Percentiles rank a stretch among this genome's conserved stretches.
These are phyloP conservation scores for Agrochola litura DNA, from an alignment of 2,888 invertebrate genomes.

Conservation along the genomic window DNA sequence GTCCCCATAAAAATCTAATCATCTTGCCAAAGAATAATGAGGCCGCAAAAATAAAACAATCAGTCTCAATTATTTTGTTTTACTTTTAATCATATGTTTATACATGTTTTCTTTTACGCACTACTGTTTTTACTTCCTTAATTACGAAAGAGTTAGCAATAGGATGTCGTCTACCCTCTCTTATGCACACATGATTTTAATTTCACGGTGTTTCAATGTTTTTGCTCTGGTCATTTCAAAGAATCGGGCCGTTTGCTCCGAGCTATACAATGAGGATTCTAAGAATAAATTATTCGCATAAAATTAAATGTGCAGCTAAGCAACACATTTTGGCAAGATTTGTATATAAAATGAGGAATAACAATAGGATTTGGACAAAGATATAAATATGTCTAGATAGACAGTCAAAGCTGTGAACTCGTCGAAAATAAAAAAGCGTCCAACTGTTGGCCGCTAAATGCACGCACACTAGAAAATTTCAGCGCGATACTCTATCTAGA, in stretches of 20 bases:
- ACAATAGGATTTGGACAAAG: constrained; percentile 10
- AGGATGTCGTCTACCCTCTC: constrained; percentile 36
- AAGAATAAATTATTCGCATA: constrained; percentile 59
- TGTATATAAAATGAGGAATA: constrained; percentile 15
- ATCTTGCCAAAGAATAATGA: constrained; percentile 39
- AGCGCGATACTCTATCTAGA: too few species aligned
- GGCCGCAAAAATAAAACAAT: constrained; percentile 56
- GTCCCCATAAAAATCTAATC: constrained; percentile 41
- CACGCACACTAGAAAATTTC: too few species aligned
- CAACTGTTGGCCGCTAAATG: too few species aligned
- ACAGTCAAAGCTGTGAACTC: too few species aligned
- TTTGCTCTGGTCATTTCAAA: constrained; percentile 58
- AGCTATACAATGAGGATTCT: constrained; percentile 61
- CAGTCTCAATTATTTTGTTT: constrained; percentile 49
- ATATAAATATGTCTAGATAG: too few species aligned
- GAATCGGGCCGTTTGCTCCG: constrained; percentile 58
- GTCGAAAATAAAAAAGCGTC: too few species aligned
- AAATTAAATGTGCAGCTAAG: constrained; percentile 24
- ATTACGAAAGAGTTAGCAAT: constrained; percentile 49
- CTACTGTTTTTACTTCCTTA: constrained; percentile 44
- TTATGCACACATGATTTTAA: constrained; percentile 59
- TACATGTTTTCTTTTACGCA: constrained; percentile 26
- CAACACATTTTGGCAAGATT: constrained; percentile 37
- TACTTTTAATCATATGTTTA: constrained; percentile 27
- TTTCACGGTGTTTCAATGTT: constrained; percentile 59